Conservation (phyloP, 2,888 invertebrate genomes). For the Acrobeloides nanus region DNA sequence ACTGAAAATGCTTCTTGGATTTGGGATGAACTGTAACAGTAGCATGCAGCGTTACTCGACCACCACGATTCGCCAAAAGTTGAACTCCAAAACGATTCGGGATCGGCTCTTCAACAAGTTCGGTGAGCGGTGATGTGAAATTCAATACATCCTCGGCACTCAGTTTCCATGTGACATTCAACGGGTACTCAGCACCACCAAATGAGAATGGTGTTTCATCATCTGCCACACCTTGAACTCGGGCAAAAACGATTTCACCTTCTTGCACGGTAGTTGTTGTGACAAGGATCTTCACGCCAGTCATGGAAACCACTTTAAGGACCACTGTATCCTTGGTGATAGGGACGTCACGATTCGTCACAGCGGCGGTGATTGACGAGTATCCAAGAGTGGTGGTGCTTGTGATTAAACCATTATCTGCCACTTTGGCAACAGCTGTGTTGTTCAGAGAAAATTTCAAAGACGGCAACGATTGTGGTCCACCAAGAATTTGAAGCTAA, state of each 20-base stretch:
- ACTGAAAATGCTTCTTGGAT: slow-evolving; percentile 7
- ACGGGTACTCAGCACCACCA: slow-evolving; percentile 39
- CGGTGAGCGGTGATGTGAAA: slow-evolving; percentile 11
- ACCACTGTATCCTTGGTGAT: slow-evolving; percentile 32
- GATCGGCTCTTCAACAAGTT: slow-evolving; percentile 10
- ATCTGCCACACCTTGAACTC: slow-evolving; percentile 28
- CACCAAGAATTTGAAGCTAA: slow-evolving; percentile 39
- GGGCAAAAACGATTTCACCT: slow-evolving; percentile 21
- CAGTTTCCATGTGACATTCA: slow-evolving; percentile 25
- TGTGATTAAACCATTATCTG: slow-evolving; percentile 36
- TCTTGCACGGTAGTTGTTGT: slow-evolving; percentile 28
- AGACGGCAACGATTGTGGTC: slow-evolving; percentile 34
- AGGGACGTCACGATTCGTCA: slow-evolving; percentile 27
- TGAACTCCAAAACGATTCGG: slow-evolving; percentile 13
- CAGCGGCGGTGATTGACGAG: slow-evolving; percentile 32
- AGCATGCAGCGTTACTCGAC: slow-evolving; percentile 8
- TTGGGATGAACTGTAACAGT: slow-evolving; percentile 9
- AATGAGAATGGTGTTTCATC: slow-evolving; percentile 39
- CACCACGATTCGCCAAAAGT: slow-evolving; percentile 6
- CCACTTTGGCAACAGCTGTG: slow-evolving; percentile 28
- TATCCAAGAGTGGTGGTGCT: slow-evolving; percentile 30
- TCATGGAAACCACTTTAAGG: slow-evolving; percentile 36
- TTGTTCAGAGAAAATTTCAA: slow-evolving; percentile 33
- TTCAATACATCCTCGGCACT: slow-evolving; percentile 8
- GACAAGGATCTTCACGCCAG: slow-evolving; percentile 28